Evolutionary conservation across 2,888 invertebrate species (phyloP).

Genomic region (Agrochola lota): DNA sequence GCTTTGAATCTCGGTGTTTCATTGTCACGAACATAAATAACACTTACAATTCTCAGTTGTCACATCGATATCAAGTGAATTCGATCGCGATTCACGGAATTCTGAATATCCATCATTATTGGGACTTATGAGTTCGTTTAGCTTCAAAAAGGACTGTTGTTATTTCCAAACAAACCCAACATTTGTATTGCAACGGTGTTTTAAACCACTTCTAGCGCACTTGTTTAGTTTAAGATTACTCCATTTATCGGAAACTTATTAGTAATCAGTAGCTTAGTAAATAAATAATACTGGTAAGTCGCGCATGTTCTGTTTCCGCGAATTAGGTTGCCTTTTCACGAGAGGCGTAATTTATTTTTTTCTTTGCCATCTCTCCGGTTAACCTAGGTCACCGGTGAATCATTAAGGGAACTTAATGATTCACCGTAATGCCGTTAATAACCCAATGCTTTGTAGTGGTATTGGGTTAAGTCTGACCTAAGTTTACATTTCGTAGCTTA

Average conservation of each 20-base stretch:
- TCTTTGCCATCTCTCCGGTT: too few relatives aligned
- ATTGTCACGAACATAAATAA: neutral
- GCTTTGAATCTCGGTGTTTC: neutral
- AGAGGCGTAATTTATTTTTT: too few relatives aligned
- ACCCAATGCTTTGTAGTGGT: too few relatives aligned
- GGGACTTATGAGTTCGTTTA: neutral
- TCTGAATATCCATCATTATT: neutral
- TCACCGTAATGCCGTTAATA: too few relatives aligned
- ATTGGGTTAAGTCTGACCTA: too few relatives aligned
- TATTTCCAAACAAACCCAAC: neutral
- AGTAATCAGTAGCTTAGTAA: constrained; percentile 3
- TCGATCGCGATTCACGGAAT: neutral
- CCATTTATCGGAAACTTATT: neutral
- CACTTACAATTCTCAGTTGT: neutral
- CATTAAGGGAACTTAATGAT: too few relatives aligned
- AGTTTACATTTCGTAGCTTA: neutral
- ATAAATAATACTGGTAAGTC: constrained; percentile 25
- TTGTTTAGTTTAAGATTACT: constrained; percentile 1
- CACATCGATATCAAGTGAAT: neutral
- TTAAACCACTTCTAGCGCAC: neutral
- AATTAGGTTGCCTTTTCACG: neutral
- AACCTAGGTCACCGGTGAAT: too few relatives aligned
- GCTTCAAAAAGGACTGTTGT: neutral
- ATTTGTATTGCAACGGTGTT: neutral
- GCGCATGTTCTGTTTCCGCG: neutral